Conservation (phyloP, 2,888 invertebrate genomes). For the Thyatira batis region DNA sequence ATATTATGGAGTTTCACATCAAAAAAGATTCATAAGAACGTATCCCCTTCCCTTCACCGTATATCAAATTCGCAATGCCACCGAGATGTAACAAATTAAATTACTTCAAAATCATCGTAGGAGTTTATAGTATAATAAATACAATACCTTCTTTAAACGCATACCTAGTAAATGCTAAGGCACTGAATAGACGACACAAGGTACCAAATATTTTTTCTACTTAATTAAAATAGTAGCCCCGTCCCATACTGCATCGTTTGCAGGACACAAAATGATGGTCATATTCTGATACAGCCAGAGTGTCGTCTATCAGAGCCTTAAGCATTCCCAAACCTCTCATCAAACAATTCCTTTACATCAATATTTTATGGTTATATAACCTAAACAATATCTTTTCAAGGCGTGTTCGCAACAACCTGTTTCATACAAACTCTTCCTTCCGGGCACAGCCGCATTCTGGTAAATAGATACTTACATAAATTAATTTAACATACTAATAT, state of each 20-base stretch:
- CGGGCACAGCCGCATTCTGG: neutral
- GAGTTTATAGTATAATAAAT: conserved; percentile 1
- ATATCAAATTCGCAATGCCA: conserved; percentile 18
- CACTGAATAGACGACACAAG: no score
- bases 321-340: neutral
- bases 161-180: neutral
- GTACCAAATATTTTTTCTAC: no score
- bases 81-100: conserved; percentile 4
- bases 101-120: neutral
- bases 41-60: conserved; percentile 52
- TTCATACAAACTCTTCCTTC: neutral
- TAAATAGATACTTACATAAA: neutral
- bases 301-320: no score
- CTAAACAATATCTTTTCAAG: no score
- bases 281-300: no score
- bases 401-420: no score
- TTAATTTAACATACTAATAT: neutral
- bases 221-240: no score
- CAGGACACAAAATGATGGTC: no score
- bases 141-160: no score
- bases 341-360: neutral
- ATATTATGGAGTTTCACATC: conserved; percentile 47
- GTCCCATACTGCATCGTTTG: no score
- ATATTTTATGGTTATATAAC: neutral
- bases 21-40: conserved; percentile 52